A percentile compares a stretch with the other conserved stretches of the same genome.
Evolutionary conservation across 2,113 vertebrate species (phyloP).

Genomic region (Perca fluviatilis): DNA sequence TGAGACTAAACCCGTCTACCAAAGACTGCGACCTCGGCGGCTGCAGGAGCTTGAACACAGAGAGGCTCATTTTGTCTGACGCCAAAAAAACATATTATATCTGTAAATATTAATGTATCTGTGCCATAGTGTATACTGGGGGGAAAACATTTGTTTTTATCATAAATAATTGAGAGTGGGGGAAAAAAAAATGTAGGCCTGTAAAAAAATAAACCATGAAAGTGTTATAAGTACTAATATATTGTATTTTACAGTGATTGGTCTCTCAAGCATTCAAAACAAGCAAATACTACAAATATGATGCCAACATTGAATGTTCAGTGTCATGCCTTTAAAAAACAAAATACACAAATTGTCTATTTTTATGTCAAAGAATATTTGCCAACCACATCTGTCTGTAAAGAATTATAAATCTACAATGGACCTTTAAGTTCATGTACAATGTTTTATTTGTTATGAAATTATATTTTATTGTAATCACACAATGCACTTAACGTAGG

Average conservation of each 20-base stretch:
- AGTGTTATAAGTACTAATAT: constrained; percentile 81
- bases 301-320: constrained; percentile 15
- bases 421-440: constrained; percentile 36
- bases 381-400: constrained; percentile 37
- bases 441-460: constrained; percentile 51
- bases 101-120: constrained; percentile 71
- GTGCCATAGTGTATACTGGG: constrained; percentile 66
- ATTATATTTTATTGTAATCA: constrained; percentile 61
- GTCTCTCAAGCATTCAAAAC: constrained; percentile 30
- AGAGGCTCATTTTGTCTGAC: constrained; percentile 95
- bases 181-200: constrained; percentile 34
- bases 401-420: constrained; percentile 13
- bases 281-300: constrained; percentile 3
- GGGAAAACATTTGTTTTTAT: constrained; percentile 36
- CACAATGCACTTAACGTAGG: constrained; percentile 72
- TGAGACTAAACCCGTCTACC: constrained; percentile 86
- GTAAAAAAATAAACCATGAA: constrained; percentile 68
- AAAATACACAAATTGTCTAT: constrained; percentile 3
- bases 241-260: constrained; percentile 63
- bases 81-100: constrained; percentile 39
- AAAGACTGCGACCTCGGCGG: constrained; percentile 89
- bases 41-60: constrained; percentile 92
- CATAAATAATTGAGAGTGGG: constrained; percentile 24
- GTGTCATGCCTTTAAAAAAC: constrained; percentile 24
- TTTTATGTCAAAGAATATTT: constrained; percentile 36